These are phyloP conservation scores for Pangasius djambal DNA, from an alignment of 2,797 vertebrate genomes.

Conservation along the genomic window DNA sequence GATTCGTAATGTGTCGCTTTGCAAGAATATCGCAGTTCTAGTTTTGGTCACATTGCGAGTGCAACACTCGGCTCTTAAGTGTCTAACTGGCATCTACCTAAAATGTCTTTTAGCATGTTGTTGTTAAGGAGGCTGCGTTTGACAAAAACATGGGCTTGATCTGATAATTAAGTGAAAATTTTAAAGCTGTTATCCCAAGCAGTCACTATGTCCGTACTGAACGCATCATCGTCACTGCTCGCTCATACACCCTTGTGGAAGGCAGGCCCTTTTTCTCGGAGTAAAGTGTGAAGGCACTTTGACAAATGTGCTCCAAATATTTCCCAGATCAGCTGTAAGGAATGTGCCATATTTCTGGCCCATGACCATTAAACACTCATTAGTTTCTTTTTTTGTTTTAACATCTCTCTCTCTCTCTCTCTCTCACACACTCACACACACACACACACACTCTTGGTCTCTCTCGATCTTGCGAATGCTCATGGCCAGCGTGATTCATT, in stretches of 20 bases:
- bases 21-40: slow-evolving; percentile 5
- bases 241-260: slow-evolving; percentile 26
- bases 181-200: not conserved
- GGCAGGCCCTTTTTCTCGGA: slow-evolving; percentile 42
- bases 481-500: slow-evolving; percentile 74
- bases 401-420: slow-evolving; percentile 54
- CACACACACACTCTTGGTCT: not conserved
- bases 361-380: slow-evolving; percentile 41
- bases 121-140: slow-evolving; percentile 14
- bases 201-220: not conserved
- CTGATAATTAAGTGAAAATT: not conserved
- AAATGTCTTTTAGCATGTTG: not conserved
- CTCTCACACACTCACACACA: not conserved
- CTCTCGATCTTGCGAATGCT: slow-evolving; percentile 46
- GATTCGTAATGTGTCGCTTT: not conserved
- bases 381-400: slow-evolving; percentile 52
- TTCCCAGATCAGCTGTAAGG: slow-evolving; percentile 54
- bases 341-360: slow-evolving; percentile 48
- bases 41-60: not conserved
- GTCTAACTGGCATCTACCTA: not conserved
- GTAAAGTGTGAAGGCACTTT: slow-evolving; percentile 50
- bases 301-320: slow-evolving; percentile 56
- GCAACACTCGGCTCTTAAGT: not conserved
- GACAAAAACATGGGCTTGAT: not conserved
- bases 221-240: slow-evolving; percentile 26